Evolutionary conservation across 2,888 invertebrate genomes (phyloP), one percentile per base, ranked within the genome.

Genomic region (Idaea straminata): DNA sequence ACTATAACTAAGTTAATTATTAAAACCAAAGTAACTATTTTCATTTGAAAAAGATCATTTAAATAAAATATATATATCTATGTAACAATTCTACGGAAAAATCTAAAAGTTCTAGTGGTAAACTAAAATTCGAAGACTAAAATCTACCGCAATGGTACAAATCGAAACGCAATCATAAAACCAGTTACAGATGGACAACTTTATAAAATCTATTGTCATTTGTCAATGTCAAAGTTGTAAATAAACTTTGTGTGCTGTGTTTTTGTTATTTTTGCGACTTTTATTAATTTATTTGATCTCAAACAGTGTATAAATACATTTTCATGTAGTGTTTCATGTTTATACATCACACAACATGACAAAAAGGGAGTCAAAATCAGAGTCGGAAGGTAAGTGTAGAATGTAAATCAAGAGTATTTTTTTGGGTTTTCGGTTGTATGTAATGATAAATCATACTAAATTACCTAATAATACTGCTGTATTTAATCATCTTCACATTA

Each of bases 151-250:
- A 47, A 47, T 36, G 47, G 47, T 47, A 47, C 7, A 47, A 47
- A 10, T 62, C 65, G 63, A 67, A 65, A 65, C 64, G 67, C 62
- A 60, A 57, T 25, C 25, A 47, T 47, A 13, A 47, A 7, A 47
- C 7, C 7, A 47, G 47, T 47, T 47, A 47, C 47, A 13, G 7
- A 13, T 13, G 3, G 47, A 47, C 47, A 47, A 47, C 47, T 47
- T 47, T 47, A 13, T 13, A 47, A 47, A 47, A 47, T 13, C 47
- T 7, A 47, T 47, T 47, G 10, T 47, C 47, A 10, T 47, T 47
- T 65, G 67, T 66, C 67, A 69, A 65, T 62, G 66, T 69, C 68
- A 72, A 66, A 62, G 7, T 61, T 67, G 36, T 36, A 36, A 36
- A 36, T 36, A 36, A 36, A 36, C 36, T 10, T 10, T 47, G 3